Evolutionary conservation across 2,888 invertebrate genomes (phyloP).

Genomic region (Stenolophus ochropezus): DNA sequence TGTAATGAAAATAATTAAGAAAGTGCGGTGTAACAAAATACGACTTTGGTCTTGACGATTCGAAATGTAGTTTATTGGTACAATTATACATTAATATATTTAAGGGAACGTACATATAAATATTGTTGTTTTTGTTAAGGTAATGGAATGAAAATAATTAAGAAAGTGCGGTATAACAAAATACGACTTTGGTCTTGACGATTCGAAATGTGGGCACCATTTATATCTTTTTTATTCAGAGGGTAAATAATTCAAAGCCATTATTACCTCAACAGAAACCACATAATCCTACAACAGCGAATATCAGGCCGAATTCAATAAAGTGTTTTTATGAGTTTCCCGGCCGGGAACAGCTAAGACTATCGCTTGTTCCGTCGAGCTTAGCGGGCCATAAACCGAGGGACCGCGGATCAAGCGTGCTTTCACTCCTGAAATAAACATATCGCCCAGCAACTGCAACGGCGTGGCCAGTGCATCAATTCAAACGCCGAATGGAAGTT

Average conservation of each 20-base stretch:
- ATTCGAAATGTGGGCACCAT: neutral
- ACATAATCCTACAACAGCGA: conserved; percentile 25
- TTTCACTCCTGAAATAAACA: conserved; percentile 24
- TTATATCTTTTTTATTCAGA: neutral
- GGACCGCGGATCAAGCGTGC: conserved; percentile 10
- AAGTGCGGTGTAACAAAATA: too few species aligned
- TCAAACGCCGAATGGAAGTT: neutral
- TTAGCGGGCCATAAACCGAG: conserved; percentile 9
- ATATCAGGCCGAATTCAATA: conserved; percentile 31
- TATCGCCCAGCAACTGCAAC: conserved; percentile 9
- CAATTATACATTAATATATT: too few species aligned
- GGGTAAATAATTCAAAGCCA: conserved; percentile 7
- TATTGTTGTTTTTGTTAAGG: too few species aligned
- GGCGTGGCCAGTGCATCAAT: neutral
- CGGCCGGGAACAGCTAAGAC: neutral
- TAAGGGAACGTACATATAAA: too few species aligned
- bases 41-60: neutral
- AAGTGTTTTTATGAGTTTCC: conserved; percentile 32
- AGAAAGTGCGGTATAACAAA: too few species aligned
- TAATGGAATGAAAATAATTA: too few species aligned
- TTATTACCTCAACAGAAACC: conserved; percentile 11
- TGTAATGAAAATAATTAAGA: too few species aligned
- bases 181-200: neutral
- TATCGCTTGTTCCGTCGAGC: conserved; percentile 4
- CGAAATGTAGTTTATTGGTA: too few species aligned